Evolutionary conservation across 2,113 vertebrate genomes (phyloP), one percentile per base, ranked within the genome.

Genomic region (Rynchops niger): DNA sequence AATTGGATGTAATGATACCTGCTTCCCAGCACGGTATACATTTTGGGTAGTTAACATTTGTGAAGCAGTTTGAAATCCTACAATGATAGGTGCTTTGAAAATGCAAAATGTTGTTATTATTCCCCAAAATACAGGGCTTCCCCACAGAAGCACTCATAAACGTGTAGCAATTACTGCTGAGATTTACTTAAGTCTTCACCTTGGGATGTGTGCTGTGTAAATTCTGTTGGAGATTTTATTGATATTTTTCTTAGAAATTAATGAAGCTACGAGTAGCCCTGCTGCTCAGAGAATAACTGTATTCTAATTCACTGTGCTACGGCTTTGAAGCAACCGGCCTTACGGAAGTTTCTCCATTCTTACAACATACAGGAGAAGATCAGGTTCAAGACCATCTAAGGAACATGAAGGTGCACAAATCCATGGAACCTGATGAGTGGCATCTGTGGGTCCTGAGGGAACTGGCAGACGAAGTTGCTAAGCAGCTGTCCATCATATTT

Each of bases 241-340:
- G n/a, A 61, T 86, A 62, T 82, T 95, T 93, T 92, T 59, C 70
- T 70, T 85, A 43, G 55, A 67, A 96, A 89, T 95, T 86, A 93
- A 89, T 85, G 92, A 79, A 84, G 50, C 61, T 43, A 14, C 47
- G 15, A 73, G 40, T 87, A 89, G 88, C n/a, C 61, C 77, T 91
- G 92, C 86, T 95, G 91, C 91, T 91, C 49, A 23, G 77, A 38
- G 73, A 65, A 58, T 7, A 65, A 36, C 66, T 11, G 2, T 88
- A 40, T 56, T 79, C 56, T 88, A 56, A 72, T 74, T 82, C 72
- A 78, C 18, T 0, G 0, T 71, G 61, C 76, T 78, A 4, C 1
- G 5, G 81, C 88, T 96, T 91, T 92, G 79, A 69, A 74, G 71
- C 89, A 69, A 53, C 7, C 30, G 61, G 12, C n/a, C 62, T 92